phyloP scores from a whole-genome alignment of 2,113 vertebrate species.

The Oncorhynchus tshawytscha region DNA sequence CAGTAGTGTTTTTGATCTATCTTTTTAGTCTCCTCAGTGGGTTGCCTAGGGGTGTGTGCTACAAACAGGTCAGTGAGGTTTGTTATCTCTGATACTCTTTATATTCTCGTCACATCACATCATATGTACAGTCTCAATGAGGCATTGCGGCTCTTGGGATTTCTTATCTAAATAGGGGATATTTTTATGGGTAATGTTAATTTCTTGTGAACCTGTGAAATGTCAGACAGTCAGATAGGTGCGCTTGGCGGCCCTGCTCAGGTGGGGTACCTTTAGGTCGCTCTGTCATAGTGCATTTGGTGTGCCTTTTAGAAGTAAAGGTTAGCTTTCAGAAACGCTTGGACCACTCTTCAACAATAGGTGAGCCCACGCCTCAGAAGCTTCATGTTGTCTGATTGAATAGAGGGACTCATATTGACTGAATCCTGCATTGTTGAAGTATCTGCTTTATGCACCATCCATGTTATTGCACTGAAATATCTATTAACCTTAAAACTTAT shows the following conservation, averaged over 20 bases:
- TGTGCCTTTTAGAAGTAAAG: conserved; percentile 18
- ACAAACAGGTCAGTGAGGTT: not conserved
- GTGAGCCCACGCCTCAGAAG: not conserved
- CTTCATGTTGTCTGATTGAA: not conserved
- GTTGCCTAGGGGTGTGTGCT: not conserved
- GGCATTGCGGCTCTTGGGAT: conserved; percentile 14
- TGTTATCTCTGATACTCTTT: not conserved
- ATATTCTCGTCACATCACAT: conserved; percentile 8
- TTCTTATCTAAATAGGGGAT: conserved; percentile 14
- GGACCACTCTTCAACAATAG: conserved; percentile 8
- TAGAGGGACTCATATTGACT: not conserved
- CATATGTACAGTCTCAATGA: not conserved
- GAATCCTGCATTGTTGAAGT: not conserved
- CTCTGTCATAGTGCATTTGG: conserved; percentile 26
- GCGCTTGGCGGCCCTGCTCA: not conserved
- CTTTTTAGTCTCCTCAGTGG: not conserved
- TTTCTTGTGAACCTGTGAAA: conserved; percentile 27
- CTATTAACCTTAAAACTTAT: not conserved
- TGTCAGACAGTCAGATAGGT: conserved; percentile 7
- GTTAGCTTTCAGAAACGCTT: conserved; percentile 34
- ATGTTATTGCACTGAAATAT: not conserved
- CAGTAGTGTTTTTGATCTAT: not conserved
- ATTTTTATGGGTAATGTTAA: conserved; percentile 12
- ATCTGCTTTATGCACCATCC: not conserved
- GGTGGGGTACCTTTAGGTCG: not conserved